Base-by-base conservation (phyloP, 2,888 invertebrate genomes). In the Drosophila stalkeri region DNA sequence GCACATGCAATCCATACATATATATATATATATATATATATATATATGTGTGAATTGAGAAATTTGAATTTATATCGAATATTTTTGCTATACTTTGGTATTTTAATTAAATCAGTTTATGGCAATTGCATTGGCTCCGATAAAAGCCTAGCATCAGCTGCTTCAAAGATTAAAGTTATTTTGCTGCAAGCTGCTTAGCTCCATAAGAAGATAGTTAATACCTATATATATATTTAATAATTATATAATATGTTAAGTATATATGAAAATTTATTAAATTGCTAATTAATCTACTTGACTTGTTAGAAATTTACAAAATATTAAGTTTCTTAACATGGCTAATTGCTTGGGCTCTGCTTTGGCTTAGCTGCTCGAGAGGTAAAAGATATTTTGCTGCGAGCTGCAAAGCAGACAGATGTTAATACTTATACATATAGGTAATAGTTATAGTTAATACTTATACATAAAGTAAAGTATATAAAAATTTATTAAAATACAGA, bases 61-160 rank as follows among this genome's bases (percentile, higher is more conserved):
- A 89, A 86, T 87, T 84, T 86, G 87, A 89, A 86, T 86, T 84
- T 89, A 89, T 86, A 87, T 84, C 72, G 86, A 79, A 82, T 55
- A 41, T 77, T 71, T 80, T 76, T 67, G 70, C 60, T 20, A 68
- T 68, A 51, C 66, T 61, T 72, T 57, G 55, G 46, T 49, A 65
- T 61, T 80, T 78, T 88, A 89, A 86, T 86, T 87, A 84, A 84
- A 87, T 85, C 65, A 80, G 64, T 80, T 84, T 87, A 78, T 66
- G 74, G 65, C 75, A 85, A 80, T 76, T 78, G 71, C 72, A 56
- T 72, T 43, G 46, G 43, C 44, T 46, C 52, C 47, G 33, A 31
- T 35, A 18, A 64, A 59, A 56, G 75, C 80, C 64, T 66, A 65
- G 67, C 71, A 75, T 61, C 20, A 14, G 18, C n/a, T 33, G 56